Evolutionary conservation across 2,797 vertebrate genomes (phyloP).

Genomic region (Cygnus olor): DNA sequence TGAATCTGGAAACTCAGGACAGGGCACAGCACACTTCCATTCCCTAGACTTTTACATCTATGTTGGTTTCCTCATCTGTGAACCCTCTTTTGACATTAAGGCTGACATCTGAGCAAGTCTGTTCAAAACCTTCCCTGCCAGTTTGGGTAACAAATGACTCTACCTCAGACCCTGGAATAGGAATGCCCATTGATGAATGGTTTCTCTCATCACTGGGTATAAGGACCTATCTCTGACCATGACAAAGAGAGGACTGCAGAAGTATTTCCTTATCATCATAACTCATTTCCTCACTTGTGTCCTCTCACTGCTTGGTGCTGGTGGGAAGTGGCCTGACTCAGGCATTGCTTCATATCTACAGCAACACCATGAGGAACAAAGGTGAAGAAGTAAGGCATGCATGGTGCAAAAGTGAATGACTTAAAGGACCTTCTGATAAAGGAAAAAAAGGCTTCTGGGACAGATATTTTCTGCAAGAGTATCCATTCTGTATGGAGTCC

Average conservation of each 20-base stretch:
- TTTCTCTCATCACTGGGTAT: neutral
- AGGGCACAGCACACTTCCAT: neutral
- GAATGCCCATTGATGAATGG: neutral
- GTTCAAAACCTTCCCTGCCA: neutral
- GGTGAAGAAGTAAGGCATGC: neutral
- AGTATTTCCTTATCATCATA: neutral
- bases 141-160: neutral
- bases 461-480: neutral
- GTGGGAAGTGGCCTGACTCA: rapidly evolving
- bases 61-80: neutral
- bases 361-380: neutral
- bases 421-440: neutral
- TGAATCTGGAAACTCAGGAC: neutral
- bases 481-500: neutral
- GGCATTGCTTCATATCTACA: neutral
- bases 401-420: neutral
- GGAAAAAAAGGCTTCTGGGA: neutral
- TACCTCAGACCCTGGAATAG: neutral
- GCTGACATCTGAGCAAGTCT: neutral
- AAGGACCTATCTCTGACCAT: neutral
- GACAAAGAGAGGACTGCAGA: neutral
- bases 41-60: neutral
- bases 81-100: neutral
- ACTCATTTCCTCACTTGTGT: neutral
- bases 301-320: neutral